Evolutionary conservation across 2,888 invertebrate genomes (phyloP).

Genomic region (Mongoloraphidia duomilia): DNA sequence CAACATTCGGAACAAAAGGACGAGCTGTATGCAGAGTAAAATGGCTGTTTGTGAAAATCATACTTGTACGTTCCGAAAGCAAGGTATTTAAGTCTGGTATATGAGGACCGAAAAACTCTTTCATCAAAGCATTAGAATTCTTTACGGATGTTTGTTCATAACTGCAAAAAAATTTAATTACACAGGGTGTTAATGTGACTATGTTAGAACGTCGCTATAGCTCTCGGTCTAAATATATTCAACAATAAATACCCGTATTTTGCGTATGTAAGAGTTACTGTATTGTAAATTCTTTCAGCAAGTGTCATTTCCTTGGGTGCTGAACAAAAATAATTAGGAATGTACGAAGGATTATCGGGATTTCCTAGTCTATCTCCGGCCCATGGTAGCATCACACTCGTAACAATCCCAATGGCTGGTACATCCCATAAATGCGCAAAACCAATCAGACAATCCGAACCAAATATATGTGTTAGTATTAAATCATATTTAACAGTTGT

Average conservation of each 20-base stretch:
- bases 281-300: constrained; percentile 33
- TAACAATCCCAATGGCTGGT: constrained; percentile 40
- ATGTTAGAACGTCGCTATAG: too few species aligned
- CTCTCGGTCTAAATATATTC: background rate
- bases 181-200: background rate
- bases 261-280: constrained; percentile 20
- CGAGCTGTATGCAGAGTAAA: constrained; percentile 39
- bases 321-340: constrained; percentile 40
- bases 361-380: constrained; percentile 38
- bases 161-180: constrained; percentile 4
- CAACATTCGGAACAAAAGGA: constrained; percentile 36
- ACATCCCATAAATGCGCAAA: constrained; percentile 38
- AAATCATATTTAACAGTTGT: constrained; percentile 20
- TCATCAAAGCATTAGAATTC: constrained; percentile 29
- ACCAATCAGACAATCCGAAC: constrained; percentile 43
- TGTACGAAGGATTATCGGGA: constrained; percentile 41
- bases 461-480: constrained; percentile 42
- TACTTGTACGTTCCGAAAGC: constrained; percentile 33
- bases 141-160: constrained; percentile 13
- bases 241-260: constrained; percentile 12
- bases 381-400: constrained; percentile 41
- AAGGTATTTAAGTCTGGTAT: constrained; percentile 32
- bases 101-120: constrained; percentile 34
- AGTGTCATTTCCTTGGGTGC: constrained; percentile 36
- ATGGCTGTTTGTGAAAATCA: constrained; percentile 40